Evolutionary conservation across 2,888 invertebrate genomes (phyloP).

Genomic region (Tetragnatha montana): DNA sequence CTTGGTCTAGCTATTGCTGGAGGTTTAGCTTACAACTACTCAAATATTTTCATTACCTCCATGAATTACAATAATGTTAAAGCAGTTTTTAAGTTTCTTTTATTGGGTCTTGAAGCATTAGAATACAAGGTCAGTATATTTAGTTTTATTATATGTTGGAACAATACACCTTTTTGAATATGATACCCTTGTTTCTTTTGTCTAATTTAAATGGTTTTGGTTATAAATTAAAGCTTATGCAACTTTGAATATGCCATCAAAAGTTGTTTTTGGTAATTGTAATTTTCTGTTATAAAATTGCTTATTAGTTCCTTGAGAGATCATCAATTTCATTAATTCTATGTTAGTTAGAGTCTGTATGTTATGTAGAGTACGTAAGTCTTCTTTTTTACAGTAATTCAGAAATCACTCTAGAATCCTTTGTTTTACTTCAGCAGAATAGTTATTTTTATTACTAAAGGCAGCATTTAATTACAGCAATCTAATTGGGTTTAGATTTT

Average conservation of each 20-base stretch:
- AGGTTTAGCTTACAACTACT: conserved; percentile 83
- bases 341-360: no score
- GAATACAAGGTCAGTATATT: conserved; percentile 81
- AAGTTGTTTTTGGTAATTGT: neutral
- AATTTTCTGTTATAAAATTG: no score
- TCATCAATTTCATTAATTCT: no score
- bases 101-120: conserved; percentile 95
- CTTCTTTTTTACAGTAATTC: no score
- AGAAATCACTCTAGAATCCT: no score
- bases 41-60: conserved; percentile 97
- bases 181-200: neutral
- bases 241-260: neutral
- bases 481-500: no score
- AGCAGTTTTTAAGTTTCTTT: conserved; percentile 96
- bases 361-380: no score
- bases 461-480: no score
- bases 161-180: neutral
- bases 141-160: neutral
- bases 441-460: no score
- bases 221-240: conserved; percentile 12
- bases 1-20: conserved; percentile 90
- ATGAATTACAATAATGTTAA: conserved; percentile 98
- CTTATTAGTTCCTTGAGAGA: no score
- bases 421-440: no score
- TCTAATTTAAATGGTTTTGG: neutral